phyloP scores from a whole-genome alignment of 2,113 vertebrate genomes.

The Psettodes erumei region DNA sequence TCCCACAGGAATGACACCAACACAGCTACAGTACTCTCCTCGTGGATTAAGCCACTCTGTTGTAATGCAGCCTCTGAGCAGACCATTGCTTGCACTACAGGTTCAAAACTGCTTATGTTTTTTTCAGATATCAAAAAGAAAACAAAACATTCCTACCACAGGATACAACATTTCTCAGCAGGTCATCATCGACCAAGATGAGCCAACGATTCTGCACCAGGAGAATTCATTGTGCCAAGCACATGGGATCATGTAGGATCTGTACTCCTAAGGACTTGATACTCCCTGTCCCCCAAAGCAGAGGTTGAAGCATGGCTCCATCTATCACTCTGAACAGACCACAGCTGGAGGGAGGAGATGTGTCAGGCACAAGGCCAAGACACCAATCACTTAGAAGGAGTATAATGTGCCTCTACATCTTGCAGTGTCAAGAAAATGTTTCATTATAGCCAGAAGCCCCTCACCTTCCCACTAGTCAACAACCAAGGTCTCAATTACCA shows the following conservation, averaged over 20 bases:
- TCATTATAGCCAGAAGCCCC: not conserved
- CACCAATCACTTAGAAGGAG: conserved; percentile 18
- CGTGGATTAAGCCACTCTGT: too few species aligned
- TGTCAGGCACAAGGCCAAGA: conserved; percentile 33
- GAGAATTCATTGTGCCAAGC: not conserved
- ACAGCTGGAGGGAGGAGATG: conserved; percentile 34
- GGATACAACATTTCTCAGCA: too few species aligned
- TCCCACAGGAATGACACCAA: too few species aligned
- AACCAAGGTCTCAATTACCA: not conserved
- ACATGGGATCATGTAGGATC: not conserved
- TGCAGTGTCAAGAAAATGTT: not conserved
- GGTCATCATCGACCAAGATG: not conserved
- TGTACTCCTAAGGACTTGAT: not conserved
- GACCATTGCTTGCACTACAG: too few species aligned
- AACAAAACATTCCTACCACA: not conserved
- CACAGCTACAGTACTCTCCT: too few species aligned
- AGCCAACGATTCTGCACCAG: not conserved
- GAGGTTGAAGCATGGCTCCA: not conserved
- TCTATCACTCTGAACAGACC: conserved; percentile 21
- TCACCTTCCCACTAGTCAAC: fast-evolving
- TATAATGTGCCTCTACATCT: not conserved
- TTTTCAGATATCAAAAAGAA: too few species aligned
- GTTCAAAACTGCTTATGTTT: too few species aligned
- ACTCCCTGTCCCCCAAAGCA: not conserved
- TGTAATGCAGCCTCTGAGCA: too few species aligned